A percentile compares a stretch with the other conserved stretches of the same genome.
phyloP scores from a whole-genome alignment of 2,888 invertebrate species.

The Dryocosmus kuriphilus region DNA sequence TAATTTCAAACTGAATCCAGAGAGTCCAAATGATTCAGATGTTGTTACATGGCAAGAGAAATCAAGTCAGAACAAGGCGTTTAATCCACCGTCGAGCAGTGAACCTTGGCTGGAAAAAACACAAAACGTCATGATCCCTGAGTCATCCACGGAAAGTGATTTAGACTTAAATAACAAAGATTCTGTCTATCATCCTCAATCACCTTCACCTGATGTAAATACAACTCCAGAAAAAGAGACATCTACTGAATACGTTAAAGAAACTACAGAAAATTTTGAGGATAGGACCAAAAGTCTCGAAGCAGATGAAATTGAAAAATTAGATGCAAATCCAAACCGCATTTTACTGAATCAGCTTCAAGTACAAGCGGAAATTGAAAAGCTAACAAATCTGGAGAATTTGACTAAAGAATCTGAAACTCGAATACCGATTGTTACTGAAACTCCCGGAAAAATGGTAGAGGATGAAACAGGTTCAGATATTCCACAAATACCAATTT shows the following conservation, averaged over 20 bases:
- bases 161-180: background rate
- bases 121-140: background rate
- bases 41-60: constrained; percentile 11
- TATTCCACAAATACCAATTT: background rate
- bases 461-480: background rate
- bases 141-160: background rate
- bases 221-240: background rate
- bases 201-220: background rate
- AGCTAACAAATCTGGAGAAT: background rate
- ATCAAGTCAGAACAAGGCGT: constrained; percentile 4
- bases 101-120: constrained; percentile 16
- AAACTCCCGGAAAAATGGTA: background rate
- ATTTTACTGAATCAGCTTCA: background rate
- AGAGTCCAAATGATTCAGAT: background rate
- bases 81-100: background rate
- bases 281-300: too few species aligned
- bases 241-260: background rate
- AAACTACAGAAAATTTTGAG: background rate
- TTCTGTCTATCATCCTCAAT: background rate
- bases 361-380: background rate
- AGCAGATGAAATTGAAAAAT: too few species aligned
- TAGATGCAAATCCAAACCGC: background rate
- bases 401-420: background rate
- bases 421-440: background rate
- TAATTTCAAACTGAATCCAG: background rate